Evolutionary conservation across 2,797 vertebrate genomes (phyloP).

Genomic region (Scarus forsteni): DNA sequence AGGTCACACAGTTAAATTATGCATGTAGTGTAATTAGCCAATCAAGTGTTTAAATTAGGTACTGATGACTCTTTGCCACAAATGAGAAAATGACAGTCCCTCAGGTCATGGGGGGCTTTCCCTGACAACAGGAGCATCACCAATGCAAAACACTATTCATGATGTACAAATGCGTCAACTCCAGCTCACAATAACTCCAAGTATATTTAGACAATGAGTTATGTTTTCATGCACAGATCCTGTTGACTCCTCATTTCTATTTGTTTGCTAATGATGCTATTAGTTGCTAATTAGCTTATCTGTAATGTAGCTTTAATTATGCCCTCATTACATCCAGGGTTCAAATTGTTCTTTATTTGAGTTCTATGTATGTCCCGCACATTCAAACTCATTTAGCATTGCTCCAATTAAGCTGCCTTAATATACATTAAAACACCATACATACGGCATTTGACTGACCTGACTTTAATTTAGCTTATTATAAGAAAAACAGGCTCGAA

Average conservation of each 20-base stretch:
- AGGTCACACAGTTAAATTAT: constrained; percentile 75
- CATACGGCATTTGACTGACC: neutral
- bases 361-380: constrained; percentile 1
- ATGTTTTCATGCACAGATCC: constrained; percentile 20
- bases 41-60: constrained; percentile 77
- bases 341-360: no score
- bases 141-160: constrained; percentile 14
- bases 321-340: constrained; percentile 29
- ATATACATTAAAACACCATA: neutral
- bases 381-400: neutral
- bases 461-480: no score
- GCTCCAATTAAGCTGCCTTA: neutral
- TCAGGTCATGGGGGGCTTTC: constrained; percentile 39
- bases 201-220: constrained; percentile 9
- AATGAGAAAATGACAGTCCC: constrained; percentile 50
- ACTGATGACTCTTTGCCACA: constrained; percentile 69
- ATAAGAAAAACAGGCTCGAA: no score
- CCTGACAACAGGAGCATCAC: constrained; percentile 14
- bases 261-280: constrained; percentile 44
- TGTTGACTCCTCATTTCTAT: constrained; percentile 27
- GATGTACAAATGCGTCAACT: constrained; percentile 1
- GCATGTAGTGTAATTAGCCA: constrained; percentile 77
- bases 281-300: constrained; percentile 46
- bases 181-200: neutral
- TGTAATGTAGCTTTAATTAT: constrained; percentile 52